Percentiles rank a stretch among this genome's conserved stretches.
Conservation (phyloP, 2,797 vertebrate genomes). For the Pangasius krempfi region DNA sequence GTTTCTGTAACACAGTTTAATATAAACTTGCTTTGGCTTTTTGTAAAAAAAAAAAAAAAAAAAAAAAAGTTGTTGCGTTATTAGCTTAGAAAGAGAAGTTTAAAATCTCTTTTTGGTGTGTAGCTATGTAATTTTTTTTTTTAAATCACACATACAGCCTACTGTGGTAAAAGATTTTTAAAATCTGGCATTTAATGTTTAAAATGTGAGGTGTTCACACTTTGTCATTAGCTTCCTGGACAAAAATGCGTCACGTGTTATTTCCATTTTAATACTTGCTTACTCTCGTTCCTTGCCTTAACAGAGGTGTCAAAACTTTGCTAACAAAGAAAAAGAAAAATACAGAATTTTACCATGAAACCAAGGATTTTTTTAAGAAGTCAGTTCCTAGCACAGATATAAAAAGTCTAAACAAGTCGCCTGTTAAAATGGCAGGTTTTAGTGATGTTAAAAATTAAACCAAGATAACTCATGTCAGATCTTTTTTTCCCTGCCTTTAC, state of each 20-base stretch:
- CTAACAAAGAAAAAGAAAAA: not conserved
- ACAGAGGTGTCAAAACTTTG: not conserved
- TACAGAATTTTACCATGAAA: not conserved
- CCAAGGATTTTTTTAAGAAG: no score
- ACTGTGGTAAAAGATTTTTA: not conserved
- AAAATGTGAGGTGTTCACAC: no score
- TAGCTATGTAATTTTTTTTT: no score
- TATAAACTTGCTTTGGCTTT: not conserved
- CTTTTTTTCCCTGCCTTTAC: not conserved
- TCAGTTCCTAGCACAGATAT: not conserved
- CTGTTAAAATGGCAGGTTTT: not conserved
- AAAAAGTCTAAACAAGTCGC: not conserved
- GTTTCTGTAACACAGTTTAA: not conserved
- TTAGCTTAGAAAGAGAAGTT: no score
- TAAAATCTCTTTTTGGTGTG: no score
- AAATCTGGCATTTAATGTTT: no score
- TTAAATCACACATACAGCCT: no score
- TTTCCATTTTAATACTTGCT: not conserved
- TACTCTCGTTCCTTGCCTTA: not conserved
- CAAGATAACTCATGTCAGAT: not conserved
- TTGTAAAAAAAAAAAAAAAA: not conserved
- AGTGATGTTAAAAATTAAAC: not conserved
- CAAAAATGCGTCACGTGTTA: not conserved
- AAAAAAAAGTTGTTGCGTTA: no score
- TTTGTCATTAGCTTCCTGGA: not conserved